Evolutionary conservation across 2,113 vertebrate species (phyloP), one percentile per base, ranked within the genome.

Genomic region (Epinephelus cyanopodus): DNA sequence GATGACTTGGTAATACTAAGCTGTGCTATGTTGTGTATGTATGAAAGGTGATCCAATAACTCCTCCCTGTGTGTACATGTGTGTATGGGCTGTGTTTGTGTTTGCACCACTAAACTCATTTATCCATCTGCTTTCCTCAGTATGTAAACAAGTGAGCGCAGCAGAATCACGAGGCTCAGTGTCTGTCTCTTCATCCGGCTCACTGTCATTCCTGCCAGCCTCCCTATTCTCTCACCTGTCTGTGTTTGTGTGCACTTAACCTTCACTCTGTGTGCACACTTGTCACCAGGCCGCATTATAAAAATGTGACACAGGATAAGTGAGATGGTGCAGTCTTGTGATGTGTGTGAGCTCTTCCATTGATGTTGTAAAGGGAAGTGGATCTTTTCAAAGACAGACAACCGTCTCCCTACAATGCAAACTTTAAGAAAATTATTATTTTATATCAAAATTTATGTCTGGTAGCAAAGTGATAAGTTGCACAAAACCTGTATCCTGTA

Each of bases 101-200:
- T 81, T 85, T 65, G 70, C 57, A 77, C 42, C 12, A 0, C 5
- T 61, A 70, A 21, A 29, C 70, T 73, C 76, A 71, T 87, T 82
- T 68, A 68, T 74, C 65, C 80, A 81, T 79, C 83, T 74, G 78
- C 72, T 74, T 47, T 56, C 15, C 65, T 57, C 77, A 6, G 63
- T 42, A 18, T 54, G 57, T 39, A 87, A 87, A 85, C 85, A 82
- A 2, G 25, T 4, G 58, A 79, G 25, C 70, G 54, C 23, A 75
- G 81, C 39, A 79, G 65, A 72, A 76, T 45, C 60, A 39, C 17
- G 9, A 47, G 23, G 42, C 13, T 6, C 48, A 2, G 48, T 18
- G 48, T 42, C 25, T 4, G n/a, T 42, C 68, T 45, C 60, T 72
- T 52, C 79, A 78, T 74, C 70, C 60, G 71, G 65, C 66, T 76